phyloP scores from a whole-genome alignment of 2,113 vertebrate species.

The Prietella phreatophila region DNA sequence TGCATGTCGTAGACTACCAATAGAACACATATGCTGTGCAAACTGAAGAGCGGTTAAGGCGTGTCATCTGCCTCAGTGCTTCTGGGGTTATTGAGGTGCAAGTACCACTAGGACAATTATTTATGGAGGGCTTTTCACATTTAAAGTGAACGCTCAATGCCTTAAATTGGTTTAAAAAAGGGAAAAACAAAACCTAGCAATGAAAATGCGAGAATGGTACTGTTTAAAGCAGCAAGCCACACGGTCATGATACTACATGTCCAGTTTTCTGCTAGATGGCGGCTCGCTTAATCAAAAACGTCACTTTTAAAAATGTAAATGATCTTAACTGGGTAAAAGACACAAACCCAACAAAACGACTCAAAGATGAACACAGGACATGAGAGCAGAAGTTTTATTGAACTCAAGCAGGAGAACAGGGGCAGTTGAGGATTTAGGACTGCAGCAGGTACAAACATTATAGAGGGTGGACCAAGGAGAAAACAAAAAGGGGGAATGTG shows the following conservation, averaged over 20 bases:
- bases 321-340: background rate
- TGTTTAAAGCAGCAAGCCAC: background rate
- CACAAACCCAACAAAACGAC: too few species aligned
- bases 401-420: background rate
- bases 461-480: background rate
- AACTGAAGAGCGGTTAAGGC: too few species aligned
- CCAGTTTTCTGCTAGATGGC: background rate
- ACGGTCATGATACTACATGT: background rate
- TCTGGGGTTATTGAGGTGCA: too few species aligned
- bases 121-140: too few species aligned
- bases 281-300: background rate
- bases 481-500: background rate
- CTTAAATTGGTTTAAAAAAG: too few species aligned
- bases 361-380: background rate
- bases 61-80: too few species aligned
- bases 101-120: too few species aligned
- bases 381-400: conserved; percentile 51
- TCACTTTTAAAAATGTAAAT: background rate
- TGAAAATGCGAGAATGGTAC: background rate
- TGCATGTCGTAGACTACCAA: too few species aligned
- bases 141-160: too few species aligned
- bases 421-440: background rate
- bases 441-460: conserved; percentile 10
- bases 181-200: too few species aligned
- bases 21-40: too few species aligned